Evolutionary conservation across 92 coral and sea anemone genomes (phyloP), one percentile per base, ranked within the genome.

Genomic region (Meandrina meandrites): DNA sequence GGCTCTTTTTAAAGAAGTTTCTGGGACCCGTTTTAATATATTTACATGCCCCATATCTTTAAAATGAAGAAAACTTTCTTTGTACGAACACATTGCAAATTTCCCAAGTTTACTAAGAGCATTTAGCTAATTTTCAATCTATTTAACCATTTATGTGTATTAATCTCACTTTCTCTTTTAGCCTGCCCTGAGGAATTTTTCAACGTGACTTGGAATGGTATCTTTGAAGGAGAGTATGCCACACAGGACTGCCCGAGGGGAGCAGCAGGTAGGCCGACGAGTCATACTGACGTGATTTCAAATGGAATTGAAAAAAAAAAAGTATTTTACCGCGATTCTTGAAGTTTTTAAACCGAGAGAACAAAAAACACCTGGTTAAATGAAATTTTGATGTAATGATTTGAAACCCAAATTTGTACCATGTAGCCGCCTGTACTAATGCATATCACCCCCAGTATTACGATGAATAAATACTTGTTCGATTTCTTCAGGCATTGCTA

Each of bases 101-200:
- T 51, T 8, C 57, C 57, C 57, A 51, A 51, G 4, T 51, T 51
- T 5, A 51, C 57, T 51, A 51, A 51, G 15, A 12, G 16, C 57
- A 14, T 14, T 1, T 14, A 51, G 9, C 16, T 51, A 51, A 45
- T 45, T 45, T n/a, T n/a, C n/a, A n/a, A n/a, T n/a, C n/a, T n/a
- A n/a, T n/a, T n/a, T n/a, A n/a, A n/a, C n/a, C n/a, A 40, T 40
- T 40, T 2, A 2, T 40, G 45, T 40, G 2, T 48, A 66, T n/a
- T 62, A 0, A 27, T 66, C 18, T 10, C 13, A 31, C 9, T 6
- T 30, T 56, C 30, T 77, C 30, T 50, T 75, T 22, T 64, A 93
- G 96, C 91, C 13, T 93, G 96, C 27, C 87, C 89, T 5, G 86
- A 66, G 72, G 96, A 93, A 69, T 90, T 85, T 84, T 88, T 90